Base-by-base conservation (phyloP, 2,113 vertebrate genomes). In the Oreochromis tanganicae region DNA sequence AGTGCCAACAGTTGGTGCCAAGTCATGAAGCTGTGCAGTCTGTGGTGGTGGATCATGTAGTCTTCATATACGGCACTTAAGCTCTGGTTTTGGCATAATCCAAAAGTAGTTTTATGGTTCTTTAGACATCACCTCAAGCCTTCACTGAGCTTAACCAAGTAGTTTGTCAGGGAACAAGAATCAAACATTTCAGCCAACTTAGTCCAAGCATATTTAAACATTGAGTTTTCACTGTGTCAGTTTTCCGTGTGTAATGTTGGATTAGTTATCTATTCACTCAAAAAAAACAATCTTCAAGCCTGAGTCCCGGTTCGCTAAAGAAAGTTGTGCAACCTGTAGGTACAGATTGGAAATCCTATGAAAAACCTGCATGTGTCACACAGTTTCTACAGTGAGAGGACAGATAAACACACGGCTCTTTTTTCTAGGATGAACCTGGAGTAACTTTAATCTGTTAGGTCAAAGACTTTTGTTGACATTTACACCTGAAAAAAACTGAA, bases 321-420 rank as follows among this genome's bases (percentile, higher is more conserved):
- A 1, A 48, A 29, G 21, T 0, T 3, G 71, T 27, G 0, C n/a
- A 0, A 16, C 24, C 41, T 73, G 68, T 10, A 3, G 41, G 13
- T 0, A 29, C 68, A 29, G 14, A 17, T 46, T 46, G 66, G 66
- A 73, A 46, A 27, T 2, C 38, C 38, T n/a, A 27, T 46, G 8
- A 73, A 73, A 3, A 73, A 10, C 41, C n/a, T 14, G 19, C 4
- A 2, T 38, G 61, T 19, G 3, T 9, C 9, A 19, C 27, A 32
- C 61, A 14, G 11, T 57, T 61, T 34, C 29, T 34, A 4, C 57
- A 71, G 38, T 14, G 5, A 27, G 21, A 71, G 36, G 6, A 41
- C 11, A 27, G 38, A 16, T 2, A 3, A 4, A 0, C 66, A 10
- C 66, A 16, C 4, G 1, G 5, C 38, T 43, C 11, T 21, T 21